Evolutionary conservation across 2,113 vertebrate species (phyloP), one percentile per base, ranked within the genome.

Genomic region (Camelus dromedarius): DNA sequence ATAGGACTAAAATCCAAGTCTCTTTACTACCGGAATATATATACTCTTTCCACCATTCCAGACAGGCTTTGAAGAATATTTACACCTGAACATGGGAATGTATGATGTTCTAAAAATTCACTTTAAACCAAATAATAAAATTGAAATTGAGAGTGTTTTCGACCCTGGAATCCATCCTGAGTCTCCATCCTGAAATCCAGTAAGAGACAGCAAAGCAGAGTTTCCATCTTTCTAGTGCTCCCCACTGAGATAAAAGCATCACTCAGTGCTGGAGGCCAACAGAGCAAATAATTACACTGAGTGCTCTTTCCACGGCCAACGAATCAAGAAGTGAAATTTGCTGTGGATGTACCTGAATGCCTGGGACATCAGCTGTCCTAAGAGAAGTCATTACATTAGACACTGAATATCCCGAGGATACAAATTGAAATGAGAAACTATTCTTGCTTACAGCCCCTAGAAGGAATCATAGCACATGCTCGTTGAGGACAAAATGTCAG

Each of bases 71-170:
- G 26, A 83, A 56, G 35, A 91, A 72, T 64, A 54, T 46, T 76
- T 54, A 86, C 16, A 38, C n/a, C 62, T 67, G 22, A 86, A 83
- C 73, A 50, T 19, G 16, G 67, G 22, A 84, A 48, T 56, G 60
- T 3, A 60, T 50, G 48, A 13, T 9, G 0, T 67, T 85, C n/a
- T 75, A 50, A 86, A 95, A 48, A 69, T 48, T 87, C 92, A 91
- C 64, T 72, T 54, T 67, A 81, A 75, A 60, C 14, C 35, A 77
- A 72, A 93, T 24, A 82, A 77, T 66, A 67, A 62, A 83, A 66
- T 48, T 64, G 69, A 87, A 73, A 72, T 73, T n/a, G 24, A 81
- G 22, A 56, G 15, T 50, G 19, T 77, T 56, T 8, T 7, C 12
- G n/a, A 28, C 48, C 52, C 81, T 73, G 18, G 60, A 86, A 15